Base-by-base conservation (phyloP, 2,888 invertebrate species). In the Ophonus ardosiacus region DNA sequence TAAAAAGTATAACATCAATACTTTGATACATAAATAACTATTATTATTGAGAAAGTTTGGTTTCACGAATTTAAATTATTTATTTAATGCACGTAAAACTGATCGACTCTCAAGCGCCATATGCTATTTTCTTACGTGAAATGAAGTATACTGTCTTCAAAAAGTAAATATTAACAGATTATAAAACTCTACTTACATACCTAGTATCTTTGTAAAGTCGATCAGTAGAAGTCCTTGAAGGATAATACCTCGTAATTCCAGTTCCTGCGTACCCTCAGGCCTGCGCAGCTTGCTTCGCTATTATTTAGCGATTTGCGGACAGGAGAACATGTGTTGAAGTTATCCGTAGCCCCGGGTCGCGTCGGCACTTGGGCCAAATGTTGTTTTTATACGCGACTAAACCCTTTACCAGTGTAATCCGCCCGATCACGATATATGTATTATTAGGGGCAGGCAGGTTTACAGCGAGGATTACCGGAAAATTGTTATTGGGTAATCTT, bases 281-380 rank as follows among this genome's bases (percentile, higher is more conserved):
- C 15, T 6, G 38, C 31, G 31, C 31, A 31, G 31, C 31, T 18
- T 40, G 43, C 43, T 76, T n/a, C 88, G 89, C 89, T 89, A 88
- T 90, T 90, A 90, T 90, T 89, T 90, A 89, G 88, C 90, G 90
- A 90, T 90, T 88, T 88, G 89, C 87, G 89, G 90, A 88, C 87
- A 87, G 15, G 61, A 59, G 87, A 90, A 90, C 91, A 90, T 90
- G 90, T 91, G 90, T 90, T 90, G 88, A 89, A 90, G 90, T 76
- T 84, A 78, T 78, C 57, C 57, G 7, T 24, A 74, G 40, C 59
- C 43, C n/a, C 43, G 43, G 31, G 38, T 18, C 76, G 43, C 6
- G 43, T 31, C 56, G 21, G 18, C 56, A 21, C 71, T 74, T 74
- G 71, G 78, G 51, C 78, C 84, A 84, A 84, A 84, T 84, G 84